Percentiles rank a stretch among this genome's conserved stretches.
phyloP scores from a whole-genome alignment of 2,888 invertebrate genomes.

The Heliconius ismenius region DNA sequence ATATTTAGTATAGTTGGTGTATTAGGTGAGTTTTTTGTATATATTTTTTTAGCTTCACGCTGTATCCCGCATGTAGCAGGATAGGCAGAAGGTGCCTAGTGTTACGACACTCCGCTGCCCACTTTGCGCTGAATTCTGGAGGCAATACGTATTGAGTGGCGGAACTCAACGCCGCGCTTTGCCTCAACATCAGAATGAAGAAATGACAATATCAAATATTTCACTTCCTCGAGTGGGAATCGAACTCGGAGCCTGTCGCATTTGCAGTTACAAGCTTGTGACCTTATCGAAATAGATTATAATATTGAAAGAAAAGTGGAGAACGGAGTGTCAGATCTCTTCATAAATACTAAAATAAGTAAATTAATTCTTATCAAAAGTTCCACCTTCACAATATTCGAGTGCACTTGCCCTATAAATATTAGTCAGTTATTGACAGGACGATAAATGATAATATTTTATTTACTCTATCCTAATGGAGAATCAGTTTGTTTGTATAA shows the following conservation, averaged over 20 bases:
- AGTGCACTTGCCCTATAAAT: constrained; percentile 33
- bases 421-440: constrained; percentile 29
- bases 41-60: neutral
- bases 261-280: neutral
- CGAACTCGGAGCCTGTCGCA: neutral
- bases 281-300: neutral
- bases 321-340: neutral
- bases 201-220: neutral
- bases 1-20: constrained; percentile 90
- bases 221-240: neutral
- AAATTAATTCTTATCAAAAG: neutral
- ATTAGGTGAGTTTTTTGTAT: constrained; percentile 83
- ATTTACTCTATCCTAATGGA: constrained; percentile 30
- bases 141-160: neutral
- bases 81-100: neutral
- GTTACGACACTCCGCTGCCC: neutral
- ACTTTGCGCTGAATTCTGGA: neutral
- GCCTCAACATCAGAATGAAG: neutral
- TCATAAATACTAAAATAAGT: neutral
- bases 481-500: constrained; percentile 16
- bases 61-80: neutral
- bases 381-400: neutral
- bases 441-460: constrained; percentile 30
- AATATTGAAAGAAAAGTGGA: neutral
- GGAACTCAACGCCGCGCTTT: neutral